A percentile compares a stretch with the other conserved stretches of the same genome.
Conservation (phyloP, 2,888 invertebrate species). For the Rugalucina vietnamica region DNA sequence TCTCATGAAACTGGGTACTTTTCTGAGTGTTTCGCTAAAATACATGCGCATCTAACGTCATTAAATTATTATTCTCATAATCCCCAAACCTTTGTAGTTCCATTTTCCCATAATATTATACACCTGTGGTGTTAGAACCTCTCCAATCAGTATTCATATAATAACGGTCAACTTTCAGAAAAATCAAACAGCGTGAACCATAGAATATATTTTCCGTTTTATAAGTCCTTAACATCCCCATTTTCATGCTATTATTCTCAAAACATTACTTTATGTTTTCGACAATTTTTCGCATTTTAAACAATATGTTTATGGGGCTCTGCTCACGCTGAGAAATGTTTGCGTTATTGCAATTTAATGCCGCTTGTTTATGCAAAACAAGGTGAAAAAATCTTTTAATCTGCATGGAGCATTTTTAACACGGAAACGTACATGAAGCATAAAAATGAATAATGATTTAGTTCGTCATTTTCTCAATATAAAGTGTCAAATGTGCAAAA, state of each 20-base stretch:
- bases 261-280: neutral
- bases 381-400: neutral
- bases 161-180: neutral
- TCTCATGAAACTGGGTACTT: too few species aligned
- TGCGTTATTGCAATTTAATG: neutral
- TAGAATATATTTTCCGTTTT: neutral
- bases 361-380: neutral
- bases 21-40: too few species aligned
- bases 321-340: neutral
- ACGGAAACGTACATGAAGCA: neutral
- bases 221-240: neutral
- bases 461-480: too few species aligned
- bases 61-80: too few species aligned
- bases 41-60: too few species aligned
- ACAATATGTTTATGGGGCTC: neutral
- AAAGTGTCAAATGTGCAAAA: too few species aligned
- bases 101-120: neutral
- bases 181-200: neutral
- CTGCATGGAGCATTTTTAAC: neutral
- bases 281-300: neutral
- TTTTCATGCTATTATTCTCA: neutral
- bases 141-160: neutral
- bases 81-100: too few species aligned
- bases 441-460: too few species aligned
- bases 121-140: neutral